Conservation (phyloP, 2,888 invertebrate genomes). For the Carpatolechia fugitivella region DNA sequence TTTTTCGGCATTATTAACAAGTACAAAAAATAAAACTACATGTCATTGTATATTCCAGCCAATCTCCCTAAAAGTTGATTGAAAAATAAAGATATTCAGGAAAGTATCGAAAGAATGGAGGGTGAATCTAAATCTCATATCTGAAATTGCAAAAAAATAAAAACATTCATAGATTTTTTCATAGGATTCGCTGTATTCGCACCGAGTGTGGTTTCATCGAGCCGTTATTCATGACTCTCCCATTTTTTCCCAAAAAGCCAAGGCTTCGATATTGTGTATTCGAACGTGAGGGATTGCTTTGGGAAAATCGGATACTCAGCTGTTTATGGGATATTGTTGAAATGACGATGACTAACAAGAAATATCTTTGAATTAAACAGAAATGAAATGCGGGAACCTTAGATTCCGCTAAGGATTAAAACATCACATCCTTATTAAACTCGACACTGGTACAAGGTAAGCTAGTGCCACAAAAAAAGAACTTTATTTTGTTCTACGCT, state of each 20-base stretch:
- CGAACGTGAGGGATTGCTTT: slow-evolving; percentile 12
- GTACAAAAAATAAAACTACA: neutral
- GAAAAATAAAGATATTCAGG: slow-evolving; percentile 6
- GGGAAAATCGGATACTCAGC: slow-evolving; percentile 9
- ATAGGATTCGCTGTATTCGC: slow-evolving; percentile 10
- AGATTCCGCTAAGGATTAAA: too few relatives aligned
- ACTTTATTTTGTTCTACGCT: too few relatives aligned
- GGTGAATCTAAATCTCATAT: neutral
- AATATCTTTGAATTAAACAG: neutral
- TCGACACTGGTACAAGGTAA: too few relatives aligned
- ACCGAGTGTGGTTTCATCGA: slow-evolving; percentile 13
- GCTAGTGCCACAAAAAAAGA: too few relatives aligned
- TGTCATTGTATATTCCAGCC: too few relatives aligned
- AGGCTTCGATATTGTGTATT: slow-evolving; percentile 13
- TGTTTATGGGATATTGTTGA: slow-evolving; percentile 1
- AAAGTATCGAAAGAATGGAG: neutral
- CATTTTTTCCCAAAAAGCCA: slow-evolving; percentile 6
- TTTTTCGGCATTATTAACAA: too few relatives aligned
- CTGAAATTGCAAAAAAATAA: slow-evolving; percentile 8
- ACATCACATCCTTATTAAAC: too few relatives aligned
- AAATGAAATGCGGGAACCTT: neutral
- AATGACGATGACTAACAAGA: neutral
- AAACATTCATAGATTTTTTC: slow-evolving; percentile 18
- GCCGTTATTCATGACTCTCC: slow-evolving; percentile 18
- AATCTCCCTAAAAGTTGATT: neutral